phyloP scores from a whole-genome alignment of 2,888 invertebrate species.

The Tetrapedia diversipes region DNA sequence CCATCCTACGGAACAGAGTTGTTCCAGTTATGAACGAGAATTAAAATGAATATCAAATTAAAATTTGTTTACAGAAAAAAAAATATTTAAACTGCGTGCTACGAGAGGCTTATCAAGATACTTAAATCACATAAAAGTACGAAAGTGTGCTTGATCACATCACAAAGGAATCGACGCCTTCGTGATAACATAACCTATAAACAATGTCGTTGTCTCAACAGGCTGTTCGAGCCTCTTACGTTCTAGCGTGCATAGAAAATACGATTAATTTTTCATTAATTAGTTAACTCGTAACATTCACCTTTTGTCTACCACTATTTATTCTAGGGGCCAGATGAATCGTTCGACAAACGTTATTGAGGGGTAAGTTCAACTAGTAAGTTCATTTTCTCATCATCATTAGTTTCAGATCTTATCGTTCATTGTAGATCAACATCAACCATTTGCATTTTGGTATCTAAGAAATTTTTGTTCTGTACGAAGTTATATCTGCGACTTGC shows the following conservation, averaged over 20 bases:
- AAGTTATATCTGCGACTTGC: no score
- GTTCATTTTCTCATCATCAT: no score
- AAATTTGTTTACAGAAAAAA: not conserved
- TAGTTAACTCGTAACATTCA: not conserved
- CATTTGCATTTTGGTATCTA: no score
- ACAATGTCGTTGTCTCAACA: slow-evolving; percentile 64
- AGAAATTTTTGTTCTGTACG: no score
- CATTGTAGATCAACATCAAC: no score
- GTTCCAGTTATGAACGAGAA: not conserved
- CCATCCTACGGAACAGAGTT: no score
- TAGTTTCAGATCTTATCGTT: no score
- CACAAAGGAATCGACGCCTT: slow-evolving; percentile 7
- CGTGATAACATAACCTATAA: slow-evolving; percentile 20
- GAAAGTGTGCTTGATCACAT: slow-evolving; percentile 17
- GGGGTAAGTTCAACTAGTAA: no score
- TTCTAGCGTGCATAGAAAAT: slow-evolving; percentile 60
- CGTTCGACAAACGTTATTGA: no score
- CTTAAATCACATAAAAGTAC: slow-evolving; percentile 14
- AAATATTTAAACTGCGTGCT: not conserved
- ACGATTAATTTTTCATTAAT: slow-evolving; percentile 20
- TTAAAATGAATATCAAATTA: not conserved
- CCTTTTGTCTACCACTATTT: slow-evolving; percentile 3
- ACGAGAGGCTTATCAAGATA: not conserved
- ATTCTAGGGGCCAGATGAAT: no score
- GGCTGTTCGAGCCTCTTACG: slow-evolving; percentile 52